Conservation (phyloP, 2,113 vertebrate species). For the Leucoraja erinaceus region DNA sequence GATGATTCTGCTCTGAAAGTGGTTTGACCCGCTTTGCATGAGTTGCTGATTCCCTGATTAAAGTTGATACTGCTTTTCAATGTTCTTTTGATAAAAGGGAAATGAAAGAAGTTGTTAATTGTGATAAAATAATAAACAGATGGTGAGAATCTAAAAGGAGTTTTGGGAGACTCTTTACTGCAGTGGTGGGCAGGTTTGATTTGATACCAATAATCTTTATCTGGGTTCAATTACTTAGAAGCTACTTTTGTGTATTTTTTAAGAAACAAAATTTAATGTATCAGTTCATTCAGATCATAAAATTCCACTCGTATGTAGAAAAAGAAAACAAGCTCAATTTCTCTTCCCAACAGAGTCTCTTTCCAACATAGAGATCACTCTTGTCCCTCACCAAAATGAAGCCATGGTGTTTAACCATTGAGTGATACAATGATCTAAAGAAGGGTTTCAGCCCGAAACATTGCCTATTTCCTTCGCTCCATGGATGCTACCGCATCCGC, state of each 20-base stretch:
- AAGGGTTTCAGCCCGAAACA: too few species aligned
- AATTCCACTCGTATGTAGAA: not conserved
- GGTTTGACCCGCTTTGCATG: not conserved
- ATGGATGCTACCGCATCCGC: too few species aligned
- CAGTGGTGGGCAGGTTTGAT: not conserved
- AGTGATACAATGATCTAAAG: not conserved
- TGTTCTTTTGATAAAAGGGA: conserved; percentile 7
- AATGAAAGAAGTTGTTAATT: conserved; percentile 21
- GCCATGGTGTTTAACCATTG: not conserved
- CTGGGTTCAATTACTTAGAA: not conserved
- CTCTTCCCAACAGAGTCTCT: not conserved
- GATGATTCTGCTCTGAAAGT: not conserved
- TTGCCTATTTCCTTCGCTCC: too few species aligned
- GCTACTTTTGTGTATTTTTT: not conserved
- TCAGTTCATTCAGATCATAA: not conserved
- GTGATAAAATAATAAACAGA: conserved; percentile 17
- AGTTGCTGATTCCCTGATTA: conserved; percentile 25
- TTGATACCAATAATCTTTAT: conserved; percentile 13
- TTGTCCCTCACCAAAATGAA: not conserved
- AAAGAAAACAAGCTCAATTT: not conserved
- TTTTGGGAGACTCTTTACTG: not conserved
- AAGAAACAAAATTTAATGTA: not conserved
- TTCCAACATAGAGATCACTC: not conserved
- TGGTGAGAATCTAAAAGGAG: conserved; percentile 11
- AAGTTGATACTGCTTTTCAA: not conserved